phyloP scores from a whole-genome alignment of 1,140 invertebrate genomes.

The Bombus superbus region DNA sequence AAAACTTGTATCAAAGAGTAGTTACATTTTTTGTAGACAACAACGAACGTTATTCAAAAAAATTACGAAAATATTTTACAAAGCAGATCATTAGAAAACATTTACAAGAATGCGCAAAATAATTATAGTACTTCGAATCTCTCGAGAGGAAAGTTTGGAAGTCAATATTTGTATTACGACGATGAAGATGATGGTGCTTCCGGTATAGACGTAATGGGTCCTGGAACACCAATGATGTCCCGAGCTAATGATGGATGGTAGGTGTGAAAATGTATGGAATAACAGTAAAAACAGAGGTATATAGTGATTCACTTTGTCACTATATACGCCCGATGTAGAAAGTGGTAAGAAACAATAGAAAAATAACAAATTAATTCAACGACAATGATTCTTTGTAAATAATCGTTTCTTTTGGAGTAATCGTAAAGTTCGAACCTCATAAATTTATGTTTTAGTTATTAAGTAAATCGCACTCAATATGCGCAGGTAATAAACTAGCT shows the following conservation, averaged over 20 bases:
- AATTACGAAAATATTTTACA: not conserved
- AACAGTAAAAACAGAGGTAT: not conserved
- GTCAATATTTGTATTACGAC: slow-evolving; percentile 87
- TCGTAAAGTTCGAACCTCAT: too few relatives aligned
- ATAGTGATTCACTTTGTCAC: not conserved
- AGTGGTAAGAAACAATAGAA: not conserved
- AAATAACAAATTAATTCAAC: not conserved
- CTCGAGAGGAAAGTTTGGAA: slow-evolving; percentile 72
- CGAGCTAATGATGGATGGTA: slow-evolving; percentile 87
- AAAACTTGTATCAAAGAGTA: not conserved
- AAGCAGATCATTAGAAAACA: slow-evolving; percentile 1
- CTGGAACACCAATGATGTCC: slow-evolving; percentile 86
- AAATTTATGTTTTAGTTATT: too few relatives aligned
- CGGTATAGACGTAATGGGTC: slow-evolving; percentile 86
- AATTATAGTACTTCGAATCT: not conserved
- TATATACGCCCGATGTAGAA: not conserved
- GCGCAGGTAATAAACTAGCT: too few relatives aligned
- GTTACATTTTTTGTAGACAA: not conserved
- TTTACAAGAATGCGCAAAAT: slow-evolving; percentile 10
- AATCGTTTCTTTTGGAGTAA: too few relatives aligned
- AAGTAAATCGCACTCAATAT: too few relatives aligned
- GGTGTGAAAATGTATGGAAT: not conserved
- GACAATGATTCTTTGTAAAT: not conserved
- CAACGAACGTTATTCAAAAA: not conserved
- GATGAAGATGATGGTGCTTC: slow-evolving; percentile 84